Percentiles rank a stretch among this genome's conserved stretches.
Conservation (phyloP, 2,113 vertebrate species). For the Marmota flaviventris region DNA sequence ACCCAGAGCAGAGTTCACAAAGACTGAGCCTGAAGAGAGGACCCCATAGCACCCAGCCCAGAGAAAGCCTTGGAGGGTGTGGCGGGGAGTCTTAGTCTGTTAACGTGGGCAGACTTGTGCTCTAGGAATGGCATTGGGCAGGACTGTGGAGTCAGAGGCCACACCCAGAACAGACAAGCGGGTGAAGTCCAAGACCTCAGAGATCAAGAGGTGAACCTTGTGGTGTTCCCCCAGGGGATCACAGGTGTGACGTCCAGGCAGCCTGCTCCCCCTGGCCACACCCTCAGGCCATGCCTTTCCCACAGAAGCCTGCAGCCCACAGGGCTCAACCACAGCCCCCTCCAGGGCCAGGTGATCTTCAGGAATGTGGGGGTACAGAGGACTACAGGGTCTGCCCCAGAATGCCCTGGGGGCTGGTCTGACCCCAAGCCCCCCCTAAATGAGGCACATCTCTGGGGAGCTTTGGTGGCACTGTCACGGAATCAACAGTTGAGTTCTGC, state of each 20-base stretch:
- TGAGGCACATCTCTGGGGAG: not conserved
- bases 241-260: accelerated
- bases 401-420: not conserved
- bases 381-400: not conserved
- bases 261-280: accelerated
- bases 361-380: not conserved
- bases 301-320: too few species aligned
- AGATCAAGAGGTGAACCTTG: not conserved
- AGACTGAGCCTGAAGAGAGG: not conserved
- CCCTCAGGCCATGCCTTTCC: accelerated
- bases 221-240: accelerated
- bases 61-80: not conserved
- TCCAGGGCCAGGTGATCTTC: not conserved
- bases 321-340: not conserved
- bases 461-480: not conserved
- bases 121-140: not conserved
- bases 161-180: not conserved
- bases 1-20: not conserved
- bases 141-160: not conserved
- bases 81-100: not conserved
- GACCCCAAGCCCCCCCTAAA: not conserved
- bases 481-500: not conserved
- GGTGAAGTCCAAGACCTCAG: not conserved
- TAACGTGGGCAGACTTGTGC: not conserved
- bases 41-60: not conserved